These are phyloP conservation scores for Ochlodes sylvanus DNA, from an alignment of 2,888 invertebrate species.

Conservation along the genomic window DNA sequence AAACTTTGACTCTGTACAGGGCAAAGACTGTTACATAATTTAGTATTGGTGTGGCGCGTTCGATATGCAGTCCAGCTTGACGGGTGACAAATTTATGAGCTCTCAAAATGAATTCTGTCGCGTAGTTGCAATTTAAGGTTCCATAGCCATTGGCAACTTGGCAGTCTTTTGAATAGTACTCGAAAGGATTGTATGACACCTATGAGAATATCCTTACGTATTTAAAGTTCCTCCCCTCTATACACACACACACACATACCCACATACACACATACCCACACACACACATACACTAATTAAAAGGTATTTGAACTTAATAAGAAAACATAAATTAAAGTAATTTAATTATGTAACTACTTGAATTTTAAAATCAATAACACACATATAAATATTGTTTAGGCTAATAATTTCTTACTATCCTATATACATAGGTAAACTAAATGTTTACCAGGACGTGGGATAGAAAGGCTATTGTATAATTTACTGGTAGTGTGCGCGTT, in stretches of 20 bases:
- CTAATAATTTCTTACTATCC: conserved; percentile 8
- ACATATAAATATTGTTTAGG: conserved; percentile 13
- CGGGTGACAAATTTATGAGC: conserved; percentile 80
- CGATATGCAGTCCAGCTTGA: conserved; percentile 84
- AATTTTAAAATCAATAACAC: background rate
- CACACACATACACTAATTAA: too few relatives aligned
- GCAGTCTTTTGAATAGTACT: background rate
- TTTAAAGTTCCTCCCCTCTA: too few relatives aligned
- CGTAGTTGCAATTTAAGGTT: conserved; percentile 58
- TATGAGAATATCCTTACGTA: too few relatives aligned
- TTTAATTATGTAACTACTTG: too few relatives aligned
- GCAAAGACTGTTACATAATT: conserved; percentile 73
- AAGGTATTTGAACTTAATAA: too few relatives aligned
- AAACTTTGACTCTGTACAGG: background rate
- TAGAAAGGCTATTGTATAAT: conserved; percentile 72
- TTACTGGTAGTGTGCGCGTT: conserved; percentile 71
- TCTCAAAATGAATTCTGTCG: conserved; percentile 74
- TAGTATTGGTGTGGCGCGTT: conserved; percentile 71
- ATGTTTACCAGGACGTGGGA: conserved; percentile 33
- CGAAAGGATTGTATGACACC: too few relatives aligned
- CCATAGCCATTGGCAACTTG: background rate
- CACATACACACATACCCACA: too few relatives aligned
- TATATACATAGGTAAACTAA: background rate
- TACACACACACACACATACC: too few relatives aligned
- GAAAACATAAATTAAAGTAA: too few relatives aligned